Evolutionary conservation across 2,888 invertebrate species (phyloP).

Genomic region (Morinoia aosen): DNA sequence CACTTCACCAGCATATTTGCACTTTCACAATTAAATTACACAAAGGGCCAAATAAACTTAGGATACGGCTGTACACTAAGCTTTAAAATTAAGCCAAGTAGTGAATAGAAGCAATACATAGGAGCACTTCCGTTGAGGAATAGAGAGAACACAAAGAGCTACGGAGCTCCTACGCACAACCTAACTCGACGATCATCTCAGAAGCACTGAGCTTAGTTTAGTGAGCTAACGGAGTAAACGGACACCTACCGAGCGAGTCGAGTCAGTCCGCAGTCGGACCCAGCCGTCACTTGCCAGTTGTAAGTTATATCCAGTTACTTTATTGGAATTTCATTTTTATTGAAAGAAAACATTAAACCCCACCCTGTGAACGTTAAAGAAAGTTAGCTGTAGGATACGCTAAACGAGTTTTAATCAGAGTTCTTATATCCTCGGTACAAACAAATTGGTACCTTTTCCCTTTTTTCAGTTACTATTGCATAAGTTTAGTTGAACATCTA

Average conservation of each 20-base stretch:
- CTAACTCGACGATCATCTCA: slow-evolving; percentile 10
- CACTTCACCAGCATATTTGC: slow-evolving; percentile 45
- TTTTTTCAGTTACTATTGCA: too few species aligned
- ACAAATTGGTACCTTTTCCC: too few species aligned
- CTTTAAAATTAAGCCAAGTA: neutral
- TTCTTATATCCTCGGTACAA: too few species aligned
- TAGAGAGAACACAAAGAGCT: slow-evolving; percentile 51
- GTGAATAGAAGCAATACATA: slow-evolving; percentile 44
- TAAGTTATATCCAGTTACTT: neutral
- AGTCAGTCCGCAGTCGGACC: neutral
- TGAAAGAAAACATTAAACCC: too few species aligned
- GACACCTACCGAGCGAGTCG: neutral
- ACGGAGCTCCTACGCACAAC: slow-evolving; percentile 48
- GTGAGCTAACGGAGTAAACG: neutral
- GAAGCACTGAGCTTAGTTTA: slow-evolving; percentile 33
- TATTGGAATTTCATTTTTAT: neutral
- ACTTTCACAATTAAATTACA: slow-evolving; percentile 47
- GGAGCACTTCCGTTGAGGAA: slow-evolving; percentile 46
- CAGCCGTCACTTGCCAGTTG: neutral
- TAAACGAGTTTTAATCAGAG: too few species aligned
- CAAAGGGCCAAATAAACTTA: neutral
- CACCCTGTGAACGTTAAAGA: too few species aligned
- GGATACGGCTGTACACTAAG: slow-evolving; percentile 24
- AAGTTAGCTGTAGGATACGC: too few species aligned
- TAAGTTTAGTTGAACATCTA: too few species aligned